These are phyloP conservation scores for Zeugodacus cucurbitae DNA, from an alignment of 1,140 invertebrate species.

Conservation along the genomic window DNA sequence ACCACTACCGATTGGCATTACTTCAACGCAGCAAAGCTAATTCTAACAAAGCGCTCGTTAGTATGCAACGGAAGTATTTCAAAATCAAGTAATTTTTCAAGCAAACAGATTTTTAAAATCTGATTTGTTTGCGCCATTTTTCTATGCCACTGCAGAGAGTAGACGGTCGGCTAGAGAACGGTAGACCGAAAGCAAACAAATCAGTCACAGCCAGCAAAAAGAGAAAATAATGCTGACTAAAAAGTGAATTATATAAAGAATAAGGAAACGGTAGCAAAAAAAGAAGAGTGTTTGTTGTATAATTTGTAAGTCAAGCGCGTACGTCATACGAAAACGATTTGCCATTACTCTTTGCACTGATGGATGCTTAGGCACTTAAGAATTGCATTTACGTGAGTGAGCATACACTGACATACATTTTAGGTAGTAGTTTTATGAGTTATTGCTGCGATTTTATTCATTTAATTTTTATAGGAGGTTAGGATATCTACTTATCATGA, in stretches of 20 bases:
- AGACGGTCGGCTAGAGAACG: no score
- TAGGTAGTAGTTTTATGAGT: no score
- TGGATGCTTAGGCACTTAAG: neutral
- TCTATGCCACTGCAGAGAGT: neutral
- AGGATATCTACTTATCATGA: no score
- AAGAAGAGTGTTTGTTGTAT: neutral
- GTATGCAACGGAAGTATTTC: neutral
- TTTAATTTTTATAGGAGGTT: no score
- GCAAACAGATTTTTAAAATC: conserved; percentile 8
- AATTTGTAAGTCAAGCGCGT: conserved; percentile 12
- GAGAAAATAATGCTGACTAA: neutral
- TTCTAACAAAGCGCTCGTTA: neutral
- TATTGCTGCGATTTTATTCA: no score
- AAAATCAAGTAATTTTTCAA: conserved; percentile 18
- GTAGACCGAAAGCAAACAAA: conserved; percentile 3
- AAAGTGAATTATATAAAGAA: neutral
- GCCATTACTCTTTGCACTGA: neutral
- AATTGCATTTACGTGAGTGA: neutral
- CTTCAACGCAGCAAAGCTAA: neutral
- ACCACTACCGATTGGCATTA: neutral
- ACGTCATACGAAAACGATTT: neutral
- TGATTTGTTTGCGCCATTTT: neutral
- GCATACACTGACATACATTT: neutral
- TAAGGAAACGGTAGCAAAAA: neutral
- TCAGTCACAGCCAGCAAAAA: conserved; percentile 9